Percentiles rank a stretch among this genome's conserved stretches.
phyloP scores from a whole-genome alignment of 2,113 vertebrate genomes.

The Rhinolophus sinicus region DNA sequence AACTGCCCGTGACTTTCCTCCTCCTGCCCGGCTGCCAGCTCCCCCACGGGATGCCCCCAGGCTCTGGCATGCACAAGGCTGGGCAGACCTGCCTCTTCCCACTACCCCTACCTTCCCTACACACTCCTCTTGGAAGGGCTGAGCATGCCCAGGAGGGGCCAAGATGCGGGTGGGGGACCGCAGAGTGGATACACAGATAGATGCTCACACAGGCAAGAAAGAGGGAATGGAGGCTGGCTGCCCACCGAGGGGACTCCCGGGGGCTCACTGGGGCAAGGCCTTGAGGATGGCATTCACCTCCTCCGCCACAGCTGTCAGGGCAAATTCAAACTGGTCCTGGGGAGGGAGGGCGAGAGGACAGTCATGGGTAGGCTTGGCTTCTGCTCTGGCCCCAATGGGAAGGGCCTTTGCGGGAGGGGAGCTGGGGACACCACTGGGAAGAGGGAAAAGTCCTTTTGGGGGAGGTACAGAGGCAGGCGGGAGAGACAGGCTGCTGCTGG shows the following conservation, averaged over 20 bases:
- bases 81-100: not conserved
- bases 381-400: not conserved
- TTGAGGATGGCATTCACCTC: conserved; percentile 99
- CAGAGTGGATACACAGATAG: conserved; percentile 3
- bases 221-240: not conserved
- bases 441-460: not conserved
- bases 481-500: not conserved
- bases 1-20: not conserved
- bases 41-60: rapidly evolving
- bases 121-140: not conserved
- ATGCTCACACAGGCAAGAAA: conserved; percentile 59
- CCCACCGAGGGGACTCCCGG: not conserved
- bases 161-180: not conserved
- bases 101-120: not conserved
- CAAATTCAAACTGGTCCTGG: conserved; percentile 99
- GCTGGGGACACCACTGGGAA: not conserved
- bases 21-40: not conserved
- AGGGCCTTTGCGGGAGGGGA: no score
- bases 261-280: conserved; percentile 93
- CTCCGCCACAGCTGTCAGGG: conserved; percentile 95
- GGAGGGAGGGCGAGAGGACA: not conserved
- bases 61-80: not conserved
- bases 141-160: not conserved
- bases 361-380: not conserved
- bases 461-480: not conserved